phyloP scores from a whole-genome alignment of 2,888 invertebrate genomes.

The Strigamia crassipes region DNA sequence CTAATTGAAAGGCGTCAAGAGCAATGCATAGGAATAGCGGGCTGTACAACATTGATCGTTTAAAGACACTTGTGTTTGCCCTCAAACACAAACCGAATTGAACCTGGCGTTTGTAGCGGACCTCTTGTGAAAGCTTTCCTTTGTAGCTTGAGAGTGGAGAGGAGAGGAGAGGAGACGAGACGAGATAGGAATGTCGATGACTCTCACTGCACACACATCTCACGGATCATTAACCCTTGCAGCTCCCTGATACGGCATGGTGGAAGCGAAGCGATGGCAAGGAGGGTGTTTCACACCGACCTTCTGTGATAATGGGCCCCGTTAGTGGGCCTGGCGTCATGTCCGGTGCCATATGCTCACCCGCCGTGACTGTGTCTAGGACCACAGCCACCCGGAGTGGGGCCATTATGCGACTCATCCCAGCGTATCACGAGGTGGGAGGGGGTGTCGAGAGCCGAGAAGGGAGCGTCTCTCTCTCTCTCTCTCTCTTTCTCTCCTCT shows the following conservation, averaged over 20 bases:
- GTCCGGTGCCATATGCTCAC: constrained; percentile 40
- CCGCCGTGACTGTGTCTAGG: constrained; percentile 29
- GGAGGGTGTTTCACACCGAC: background rate
- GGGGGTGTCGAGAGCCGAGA: background rate
- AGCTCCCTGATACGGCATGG: constrained; percentile 19
- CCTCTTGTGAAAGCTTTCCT: constrained; percentile 40
- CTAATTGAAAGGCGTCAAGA: constrained; percentile 18
- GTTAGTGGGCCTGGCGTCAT: constrained; percentile 12
- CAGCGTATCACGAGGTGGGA: constrained; percentile 39
- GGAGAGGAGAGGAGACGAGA: background rate
- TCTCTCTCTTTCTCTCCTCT: background rate
- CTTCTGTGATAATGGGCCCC: background rate
- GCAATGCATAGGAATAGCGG: background rate
- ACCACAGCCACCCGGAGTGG: constrained; percentile 24
- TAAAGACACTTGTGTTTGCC: background rate
- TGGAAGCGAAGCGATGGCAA: background rate
- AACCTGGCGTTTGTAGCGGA: background rate
- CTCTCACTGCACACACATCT: constrained; percentile 38
- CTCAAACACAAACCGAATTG: constrained; percentile 14
- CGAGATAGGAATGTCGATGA: constrained; percentile 42
- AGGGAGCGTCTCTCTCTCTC: background rate
- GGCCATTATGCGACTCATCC: constrained; percentile 23
- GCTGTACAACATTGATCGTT: background rate
- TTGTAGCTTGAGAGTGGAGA: constrained; percentile 29
- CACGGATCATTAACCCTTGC: constrained; percentile 38